Evolutionary conservation across 1,140 invertebrate species (phyloP), one percentile per base, ranked within the genome.

Genomic region (Cryptotermes secundus): DNA sequence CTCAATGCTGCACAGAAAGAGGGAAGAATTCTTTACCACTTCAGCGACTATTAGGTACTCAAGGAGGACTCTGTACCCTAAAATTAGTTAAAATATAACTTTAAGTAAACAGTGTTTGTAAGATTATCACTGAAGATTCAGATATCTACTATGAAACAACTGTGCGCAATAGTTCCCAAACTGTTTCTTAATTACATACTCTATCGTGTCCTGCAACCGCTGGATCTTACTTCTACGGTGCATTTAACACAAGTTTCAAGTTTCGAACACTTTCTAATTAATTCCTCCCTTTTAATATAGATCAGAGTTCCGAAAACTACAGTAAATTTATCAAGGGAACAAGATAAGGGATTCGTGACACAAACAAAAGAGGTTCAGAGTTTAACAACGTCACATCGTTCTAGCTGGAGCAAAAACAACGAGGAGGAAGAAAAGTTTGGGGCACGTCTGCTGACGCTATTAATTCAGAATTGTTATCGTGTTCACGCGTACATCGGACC

Each of bases 181-280:
- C 22, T 49, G 45, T 72, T 31, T 7, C 26, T 72, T 72, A 72
- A 72, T 72, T 72, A 72, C 59, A n/a, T 31, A 31, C 10, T 72
- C 59, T 72, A 31, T 31, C 26, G 26, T 72, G 3, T 72, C 59
- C n/a, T 72, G n/a, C 22, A 72, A 31, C 59, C 59, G 59, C 10
- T 72, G n/a, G 31, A 31, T n/a, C 59, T 31, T 72, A 31, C 26
- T 31, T n/a, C 31, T 3, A 72, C 26, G 9, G 3, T 14, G 59
- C 26, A n/a, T n/a, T 31, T n/a, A 65, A 65, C 14, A 72, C 59
- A 72, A 72, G 59, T 72, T n/a, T 31, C 59, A 72, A 72, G 59
- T 72, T 72, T 72, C 59, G 59, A 72, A 72, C 59, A n/a, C 59
- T 72, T 72, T 72, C 59, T 72, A 72, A 72, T 72, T 72, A 72